phyloP scores from a whole-genome alignment of 2,888 invertebrate species.

The Agrotis ipsilon region DNA sequence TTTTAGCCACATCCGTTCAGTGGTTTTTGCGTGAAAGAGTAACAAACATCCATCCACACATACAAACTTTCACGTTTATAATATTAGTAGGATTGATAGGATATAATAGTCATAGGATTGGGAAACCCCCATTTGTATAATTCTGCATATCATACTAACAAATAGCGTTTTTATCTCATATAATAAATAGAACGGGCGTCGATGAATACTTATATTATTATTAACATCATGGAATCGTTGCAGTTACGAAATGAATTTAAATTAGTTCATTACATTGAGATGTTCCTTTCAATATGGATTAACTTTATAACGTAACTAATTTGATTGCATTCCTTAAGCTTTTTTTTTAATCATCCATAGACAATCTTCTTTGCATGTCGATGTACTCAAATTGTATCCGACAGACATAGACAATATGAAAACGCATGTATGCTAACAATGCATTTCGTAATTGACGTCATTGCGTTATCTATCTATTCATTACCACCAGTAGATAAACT shows the following conservation, averaged over 20 bases:
- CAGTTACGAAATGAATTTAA: conserved; percentile 1
- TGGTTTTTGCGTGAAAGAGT: too few species aligned
- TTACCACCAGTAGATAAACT: conserved; percentile 14
- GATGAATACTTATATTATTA: background rate
- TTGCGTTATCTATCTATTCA: conserved; percentile 9
- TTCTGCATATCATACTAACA: too few species aligned
- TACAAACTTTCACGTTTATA: too few species aligned
- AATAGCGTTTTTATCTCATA: too few species aligned
- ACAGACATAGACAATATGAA: background rate
- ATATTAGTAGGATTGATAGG: too few species aligned
- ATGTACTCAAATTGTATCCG: too few species aligned
- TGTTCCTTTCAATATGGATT: too few species aligned
- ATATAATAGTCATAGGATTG: background rate
- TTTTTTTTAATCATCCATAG: background rate
- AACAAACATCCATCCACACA: too few species aligned
- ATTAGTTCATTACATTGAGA: background rate
- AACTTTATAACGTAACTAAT: background rate
- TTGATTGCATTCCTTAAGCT: background rate
- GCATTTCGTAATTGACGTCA: conserved; percentile 6
- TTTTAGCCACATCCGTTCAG: too few species aligned
- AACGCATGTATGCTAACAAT: conserved; percentile 10
- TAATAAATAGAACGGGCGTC: background rate
- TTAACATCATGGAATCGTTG: background rate
- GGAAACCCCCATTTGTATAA: background rate
- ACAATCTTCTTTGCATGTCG: too few species aligned